A percentile compares a stretch with the other conserved stretches of the same genome.
phyloP scores from a whole-genome alignment of 2,797 vertebrate species.

The Myotis planiceps region DNA sequence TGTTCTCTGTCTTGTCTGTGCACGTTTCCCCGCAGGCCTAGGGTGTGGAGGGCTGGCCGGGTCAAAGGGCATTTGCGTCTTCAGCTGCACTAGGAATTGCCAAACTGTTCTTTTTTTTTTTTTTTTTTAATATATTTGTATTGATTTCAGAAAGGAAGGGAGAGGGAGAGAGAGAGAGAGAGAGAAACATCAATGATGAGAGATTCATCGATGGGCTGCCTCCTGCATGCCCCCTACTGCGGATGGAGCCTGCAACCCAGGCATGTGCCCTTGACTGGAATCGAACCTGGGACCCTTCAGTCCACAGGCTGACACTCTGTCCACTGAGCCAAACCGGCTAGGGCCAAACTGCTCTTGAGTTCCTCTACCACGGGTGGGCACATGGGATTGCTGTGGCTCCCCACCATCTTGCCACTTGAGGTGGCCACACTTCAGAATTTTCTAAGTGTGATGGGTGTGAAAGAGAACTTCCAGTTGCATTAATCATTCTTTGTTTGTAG shows the following conservation, averaged over 20 bases:
- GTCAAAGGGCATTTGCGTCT: neutral
- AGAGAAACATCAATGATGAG: too few relatives aligned
- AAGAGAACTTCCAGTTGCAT: neutral
- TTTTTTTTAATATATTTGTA: too few relatives aligned
- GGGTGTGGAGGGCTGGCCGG: neutral
- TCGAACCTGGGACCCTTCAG: too few relatives aligned
- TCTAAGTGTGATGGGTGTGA: neutral
- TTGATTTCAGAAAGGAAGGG: too few relatives aligned
- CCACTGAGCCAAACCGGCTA: too few relatives aligned
- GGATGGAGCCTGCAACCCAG: too few relatives aligned
- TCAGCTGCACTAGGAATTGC: neutral
- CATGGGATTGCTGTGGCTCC: neutral
- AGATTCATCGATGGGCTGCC: too few relatives aligned
- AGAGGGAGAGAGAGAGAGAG: too few relatives aligned
- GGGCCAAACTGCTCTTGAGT: neutral
- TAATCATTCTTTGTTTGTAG: neutral
- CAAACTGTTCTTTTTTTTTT: too few relatives aligned
- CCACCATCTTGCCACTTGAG: neutral
- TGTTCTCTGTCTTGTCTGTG: neutral
- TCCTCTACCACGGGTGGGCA: rapidly evolving
- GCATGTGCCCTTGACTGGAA: too few relatives aligned
- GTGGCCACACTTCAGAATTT: neutral
- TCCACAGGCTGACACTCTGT: too few relatives aligned
- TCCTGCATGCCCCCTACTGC: too few relatives aligned
- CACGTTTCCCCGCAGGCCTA: neutral